phyloP scores from a whole-genome alignment of 2,888 invertebrate genomes.

The Artemia sp. region DNA sequence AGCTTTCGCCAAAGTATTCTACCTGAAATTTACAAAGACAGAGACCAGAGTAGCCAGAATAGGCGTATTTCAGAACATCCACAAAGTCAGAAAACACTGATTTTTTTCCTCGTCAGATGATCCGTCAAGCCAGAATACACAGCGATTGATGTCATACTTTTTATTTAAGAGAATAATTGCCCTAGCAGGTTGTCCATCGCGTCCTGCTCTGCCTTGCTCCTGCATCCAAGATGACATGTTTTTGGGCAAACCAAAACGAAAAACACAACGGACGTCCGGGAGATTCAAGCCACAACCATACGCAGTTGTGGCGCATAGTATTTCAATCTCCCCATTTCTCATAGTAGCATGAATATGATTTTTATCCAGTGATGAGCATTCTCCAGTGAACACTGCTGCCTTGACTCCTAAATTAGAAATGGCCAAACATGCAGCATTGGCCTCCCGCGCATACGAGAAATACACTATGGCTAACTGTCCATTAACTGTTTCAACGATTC shows the following conservation, averaged over 20 bases:
- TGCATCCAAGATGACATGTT: background rate
- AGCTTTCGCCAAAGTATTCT: background rate
- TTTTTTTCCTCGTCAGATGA: background rate
- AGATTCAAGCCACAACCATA: conserved; percentile 5
- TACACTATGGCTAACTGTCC: background rate
- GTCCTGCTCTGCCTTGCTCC: background rate
- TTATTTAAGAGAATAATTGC: background rate
- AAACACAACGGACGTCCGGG: background rate
- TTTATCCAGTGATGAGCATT: background rate
- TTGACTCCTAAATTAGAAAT: background rate
- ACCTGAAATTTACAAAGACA: background rate
- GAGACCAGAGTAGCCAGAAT: background rate
- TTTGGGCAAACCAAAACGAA: background rate
- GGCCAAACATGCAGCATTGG: no score
- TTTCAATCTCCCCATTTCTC: background rate
- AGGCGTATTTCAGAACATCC: background rate
- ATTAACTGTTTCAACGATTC: background rate
- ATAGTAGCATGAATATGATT: background rate
- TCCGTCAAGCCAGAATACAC: background rate
- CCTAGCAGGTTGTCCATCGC: background rate
- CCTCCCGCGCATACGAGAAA: background rate
- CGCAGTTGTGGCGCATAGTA: background rate
- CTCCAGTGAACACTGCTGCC: background rate
- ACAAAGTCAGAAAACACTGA: background rate
- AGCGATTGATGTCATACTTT: background rate